phyloP scores from a whole-genome alignment of 2,113 vertebrate genomes.

The Silurus asotus region DNA sequence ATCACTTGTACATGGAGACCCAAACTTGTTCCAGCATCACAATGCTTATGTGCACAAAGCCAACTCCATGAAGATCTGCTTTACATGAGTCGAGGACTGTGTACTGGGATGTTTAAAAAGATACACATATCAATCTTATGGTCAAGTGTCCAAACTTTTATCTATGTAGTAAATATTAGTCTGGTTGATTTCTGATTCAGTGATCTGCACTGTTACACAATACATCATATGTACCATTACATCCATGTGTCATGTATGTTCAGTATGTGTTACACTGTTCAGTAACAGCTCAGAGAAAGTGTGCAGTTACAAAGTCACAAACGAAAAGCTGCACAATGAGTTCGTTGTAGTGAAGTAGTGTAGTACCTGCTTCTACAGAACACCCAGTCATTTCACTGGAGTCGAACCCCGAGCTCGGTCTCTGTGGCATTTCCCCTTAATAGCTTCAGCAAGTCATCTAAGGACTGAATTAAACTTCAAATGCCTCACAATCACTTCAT shows the following conservation, averaged over 20 bases:
- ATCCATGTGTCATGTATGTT: too few relatives aligned
- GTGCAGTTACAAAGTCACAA: neutral
- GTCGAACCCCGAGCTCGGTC: neutral
- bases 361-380: neutral
- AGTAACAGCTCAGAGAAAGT: neutral
- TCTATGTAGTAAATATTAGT: too few relatives aligned
- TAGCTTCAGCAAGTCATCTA: constrained; percentile 25
- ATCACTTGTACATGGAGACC: too few relatives aligned
- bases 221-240: neutral
- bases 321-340: neutral
- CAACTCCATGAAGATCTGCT: too few relatives aligned
- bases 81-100: too few relatives aligned
- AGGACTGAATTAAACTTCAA: constrained; percentile 33
- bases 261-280: neutral
- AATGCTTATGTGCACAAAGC: too few relatives aligned
- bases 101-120: too few relatives aligned
- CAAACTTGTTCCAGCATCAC: too few relatives aligned
- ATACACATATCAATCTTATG: too few relatives aligned
- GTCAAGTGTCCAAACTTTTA: too few relatives aligned
- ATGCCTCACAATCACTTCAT: constrained; percentile 26
- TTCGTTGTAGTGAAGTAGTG: neutral
- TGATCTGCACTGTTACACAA: neutral
- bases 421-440: constrained; percentile 12
- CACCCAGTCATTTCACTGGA: neutral
- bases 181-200: neutral